These are phyloP conservation scores for Drosophila demipolita DNA, from an alignment of 2,888 invertebrate genomes.

Conservation along the genomic window DNA sequence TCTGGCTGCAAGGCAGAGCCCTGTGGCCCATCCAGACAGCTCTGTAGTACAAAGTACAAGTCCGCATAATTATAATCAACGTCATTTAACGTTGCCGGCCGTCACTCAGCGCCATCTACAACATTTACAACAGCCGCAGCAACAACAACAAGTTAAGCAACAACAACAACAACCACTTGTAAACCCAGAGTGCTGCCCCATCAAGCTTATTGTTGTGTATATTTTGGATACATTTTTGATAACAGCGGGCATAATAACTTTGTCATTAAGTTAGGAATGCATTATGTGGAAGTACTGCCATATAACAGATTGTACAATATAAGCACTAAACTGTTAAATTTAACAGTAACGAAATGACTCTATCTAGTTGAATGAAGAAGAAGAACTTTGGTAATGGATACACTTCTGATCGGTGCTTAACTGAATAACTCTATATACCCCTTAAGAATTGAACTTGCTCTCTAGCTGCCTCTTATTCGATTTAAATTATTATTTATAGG, in stretches of 20 bases:
- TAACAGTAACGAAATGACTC: slow-evolving; percentile 29
- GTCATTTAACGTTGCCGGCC: slow-evolving; percentile 80
- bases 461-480: neutral
- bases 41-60: slow-evolving; percentile 76
- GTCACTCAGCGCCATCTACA: slow-evolving; percentile 71
- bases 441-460: neutral
- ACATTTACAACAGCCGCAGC: slow-evolving; percentile 62
- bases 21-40: slow-evolving; percentile 61
- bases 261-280: slow-evolving; percentile 68
- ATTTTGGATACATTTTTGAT: slow-evolving; percentile 78
- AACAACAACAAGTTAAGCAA: slow-evolving; percentile 22
- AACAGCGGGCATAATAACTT: slow-evolving; percentile 74
- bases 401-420: neutral
- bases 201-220: slow-evolving; percentile 77
- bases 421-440: neutral
- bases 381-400: neutral
- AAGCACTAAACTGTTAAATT: slow-evolving; percentile 9
- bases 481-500: neutral
- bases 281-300: slow-evolving; percentile 48
- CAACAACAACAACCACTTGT: slow-evolving; percentile 61
- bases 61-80: slow-evolving; percentile 83
- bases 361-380: slow-evolving; percentile 5
- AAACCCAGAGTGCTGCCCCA: slow-evolving; percentile 68
- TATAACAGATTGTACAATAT: slow-evolving; percentile 29
- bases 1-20: slow-evolving; percentile 57